Evolutionary conservation across 2,113 vertebrate genomes (phyloP), one percentile per base, ranked within the genome.

Genomic region (Coracopsis vasa): DNA sequence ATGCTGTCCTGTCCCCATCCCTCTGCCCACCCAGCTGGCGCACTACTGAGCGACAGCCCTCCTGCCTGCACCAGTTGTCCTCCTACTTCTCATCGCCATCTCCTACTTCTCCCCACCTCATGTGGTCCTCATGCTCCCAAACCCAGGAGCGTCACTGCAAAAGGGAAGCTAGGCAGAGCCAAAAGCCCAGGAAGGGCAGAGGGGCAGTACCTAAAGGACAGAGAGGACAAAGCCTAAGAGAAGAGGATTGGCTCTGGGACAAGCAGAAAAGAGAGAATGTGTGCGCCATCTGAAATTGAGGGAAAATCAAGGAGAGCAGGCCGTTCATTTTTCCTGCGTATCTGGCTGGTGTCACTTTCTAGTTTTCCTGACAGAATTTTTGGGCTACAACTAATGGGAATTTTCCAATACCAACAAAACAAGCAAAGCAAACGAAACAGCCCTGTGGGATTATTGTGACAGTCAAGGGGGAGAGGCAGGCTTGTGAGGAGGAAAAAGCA

Each of bases 371-470:
- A 29, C 47, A 54, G 61, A 37, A 6, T 47, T 93, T 84, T 78
- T 67, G 80, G 94, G 45, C 91, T 94, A 90, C 83, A 78, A 28
- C 29, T 86, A 78, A 61, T 64, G 47, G 37, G 31, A 61, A 41
- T 88, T 90, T 92, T 88, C 70, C 64, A 94, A 58, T 80, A 42
- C 54, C 88, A 86, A 93, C 71, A 90, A 90, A 97, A 77, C 21
- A 73, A 86, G 70, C 9, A 79, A 92, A 88, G 12, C 42, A 80
- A 92, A 83, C n/a, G 42, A 44, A 88, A 77, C 29, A 80, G n/a
- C 23, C 31, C 23, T 60, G 28, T 0, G 7, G 39, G 44, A 82
- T 77, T 86, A 37, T 13, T n/a, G 44, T 1, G 7, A 41, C 6
- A 6, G 51, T 10, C 5, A 4, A 75, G 15, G 54, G 15, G 23